Percentiles rank a stretch among this genome's conserved stretches.
Conservation (phyloP, 2,888 invertebrate species). For the Apotomis capreana region DNA sequence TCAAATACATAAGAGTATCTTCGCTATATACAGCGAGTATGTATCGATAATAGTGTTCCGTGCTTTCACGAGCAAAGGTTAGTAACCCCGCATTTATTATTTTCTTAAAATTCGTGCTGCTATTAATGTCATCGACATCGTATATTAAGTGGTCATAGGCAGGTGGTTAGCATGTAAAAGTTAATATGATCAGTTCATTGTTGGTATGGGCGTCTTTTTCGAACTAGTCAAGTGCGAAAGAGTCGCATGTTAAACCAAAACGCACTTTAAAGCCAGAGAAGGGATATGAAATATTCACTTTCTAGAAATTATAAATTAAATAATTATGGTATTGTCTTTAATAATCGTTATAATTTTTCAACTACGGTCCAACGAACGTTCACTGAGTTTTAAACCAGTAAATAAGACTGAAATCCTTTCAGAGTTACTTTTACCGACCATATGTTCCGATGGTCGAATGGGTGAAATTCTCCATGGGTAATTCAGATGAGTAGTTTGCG, state of each 20-base stretch:
- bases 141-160: slow-evolving; percentile 32
- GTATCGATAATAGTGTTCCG: no score
- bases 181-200: slow-evolving; percentile 6
- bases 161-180: slow-evolving; percentile 23
- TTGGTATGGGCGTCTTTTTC: slow-evolving; percentile 10
- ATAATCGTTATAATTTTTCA: slow-evolving; percentile 46
- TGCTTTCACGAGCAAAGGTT: no score
- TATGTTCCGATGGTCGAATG: no score
- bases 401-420: slow-evolving; percentile 67
- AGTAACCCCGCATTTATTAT: no score
- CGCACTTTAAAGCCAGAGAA: not conserved
- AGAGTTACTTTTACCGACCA: slow-evolving; percentile 44
- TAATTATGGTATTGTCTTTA: slow-evolving; percentile 40
- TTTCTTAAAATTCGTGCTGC: not conserved
- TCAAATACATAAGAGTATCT: no score
- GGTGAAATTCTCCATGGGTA: no score
- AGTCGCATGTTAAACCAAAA: not conserved
- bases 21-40: no score
- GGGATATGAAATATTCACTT: slow-evolving; percentile 32
- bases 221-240: slow-evolving; percentile 20
- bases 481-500: no score
- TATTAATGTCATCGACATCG: not conserved
- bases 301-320: slow-evolving; percentile 32
- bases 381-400: slow-evolving; percentile 58
- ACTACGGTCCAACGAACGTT: slow-evolving; percentile 64